phyloP scores from a whole-genome alignment of 2,888 invertebrate species.

The Eurois occulta region DNA sequence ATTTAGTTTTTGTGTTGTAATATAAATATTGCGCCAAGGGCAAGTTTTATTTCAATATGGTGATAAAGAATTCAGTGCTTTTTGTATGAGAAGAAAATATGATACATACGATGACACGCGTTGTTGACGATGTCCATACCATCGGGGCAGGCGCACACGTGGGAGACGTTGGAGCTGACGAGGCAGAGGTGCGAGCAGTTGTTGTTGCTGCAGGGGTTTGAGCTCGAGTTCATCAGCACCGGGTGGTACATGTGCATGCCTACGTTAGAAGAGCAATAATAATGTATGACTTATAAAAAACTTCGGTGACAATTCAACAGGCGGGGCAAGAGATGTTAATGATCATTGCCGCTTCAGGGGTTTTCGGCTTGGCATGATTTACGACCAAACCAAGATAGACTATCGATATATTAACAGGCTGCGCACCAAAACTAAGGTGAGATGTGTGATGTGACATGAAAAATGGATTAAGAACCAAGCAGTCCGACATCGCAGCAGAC shows the following conservation, averaged over 20 bases:
- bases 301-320: neutral
- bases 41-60: neutral
- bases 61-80: neutral
- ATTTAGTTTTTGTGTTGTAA: neutral
- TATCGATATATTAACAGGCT: neutral
- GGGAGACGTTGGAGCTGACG: slow-evolving; percentile 89
- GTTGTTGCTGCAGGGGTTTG: slow-evolving; percentile 91
- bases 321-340: neutral
- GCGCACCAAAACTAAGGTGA: neutral
- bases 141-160: slow-evolving; percentile 94
- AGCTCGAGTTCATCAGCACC: slow-evolving; percentile 88
- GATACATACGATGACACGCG: slow-evolving; percentile 77
- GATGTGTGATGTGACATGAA: neutral
- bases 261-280: slow-evolving; percentile 52
- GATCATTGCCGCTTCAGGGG: neutral
- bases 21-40: neutral
- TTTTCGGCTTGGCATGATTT: neutral
- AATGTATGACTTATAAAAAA: neutral
- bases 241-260: slow-evolving; percentile 95
- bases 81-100: neutral
- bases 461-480: neutral
- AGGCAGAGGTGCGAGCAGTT: slow-evolving; percentile 95
- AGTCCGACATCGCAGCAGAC: neutral
- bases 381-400: neutral
- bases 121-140: slow-evolving; percentile 91